Evolutionary conservation across 2,888 invertebrate species (phyloP), one percentile per base, ranked within the genome.

Genomic region (Andrena minutula): DNA sequence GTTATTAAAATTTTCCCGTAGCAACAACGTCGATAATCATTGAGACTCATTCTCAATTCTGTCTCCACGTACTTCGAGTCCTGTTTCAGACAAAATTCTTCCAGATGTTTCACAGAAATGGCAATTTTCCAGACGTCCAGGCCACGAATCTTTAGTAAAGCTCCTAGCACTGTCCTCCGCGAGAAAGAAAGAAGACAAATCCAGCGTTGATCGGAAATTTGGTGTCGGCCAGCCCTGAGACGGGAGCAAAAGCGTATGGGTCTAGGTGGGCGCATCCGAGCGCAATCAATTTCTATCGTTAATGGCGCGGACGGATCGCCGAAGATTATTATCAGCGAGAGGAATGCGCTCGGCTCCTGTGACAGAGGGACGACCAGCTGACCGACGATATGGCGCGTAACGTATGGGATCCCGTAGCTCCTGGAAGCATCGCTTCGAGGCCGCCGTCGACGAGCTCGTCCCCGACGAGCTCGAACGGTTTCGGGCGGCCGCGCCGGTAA

Each of bases 251-350:
- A 26, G n/a, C 47, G 30, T 58, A 41, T 16, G 51, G 32, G 61
- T 47, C 70, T 76, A 47, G 83, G 68, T 68, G 51, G 60, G 10
- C 35, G 76, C 56, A 60, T 72, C 75, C 71, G 68, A 32, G 78
- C 73, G 86, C 84, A 86, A 90, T 90, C 85, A 86, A 91, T 89
- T 89, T 87, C 90, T 84, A 86, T 89, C 84, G 83, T 79, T 79
- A 82, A 79, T 87, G 86, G 81, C 84, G 82, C 72, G 85, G 81
- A 87, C 66, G 82, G 82, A 56, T 41, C 41, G 41, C 41, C 41
- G 41, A 83, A 86, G 87, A 88, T 88, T 82, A 88, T 87, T 88
- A 91, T 90, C 86, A 65, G 47, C 1, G 74, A 30, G 63, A 78
- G 83, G 79, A 88, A 89, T 86, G 76, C 75, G 76, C 75, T 74